Base-by-base conservation (phyloP, 2,797 vertebrate genomes). In the Jordanella pulchra region DNA sequence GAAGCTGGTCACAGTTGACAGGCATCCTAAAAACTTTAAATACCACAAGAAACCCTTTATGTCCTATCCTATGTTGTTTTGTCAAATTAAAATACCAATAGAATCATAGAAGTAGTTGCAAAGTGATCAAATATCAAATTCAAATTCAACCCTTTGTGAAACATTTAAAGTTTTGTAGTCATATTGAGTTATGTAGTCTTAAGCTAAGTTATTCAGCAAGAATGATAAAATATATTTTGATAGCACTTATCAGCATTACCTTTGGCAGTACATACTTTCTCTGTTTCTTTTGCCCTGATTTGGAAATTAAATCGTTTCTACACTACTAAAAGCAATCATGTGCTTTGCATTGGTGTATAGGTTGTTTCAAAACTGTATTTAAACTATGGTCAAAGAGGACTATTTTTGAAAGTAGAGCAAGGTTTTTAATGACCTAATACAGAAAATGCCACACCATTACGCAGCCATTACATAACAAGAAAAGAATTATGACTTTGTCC, bases 321-420 rank as follows among this genome's bases (percentile, higher is more conserved):
- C n/a, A 15, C 35, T 44, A 25, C 60, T n/a, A 63, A 63, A 42
- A 42, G 35, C n/a, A 27, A 63, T 44, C 12, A 2, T 2, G 25
- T 23, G 35, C 60, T 42, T 7, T 25, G 60, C 35, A 63, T 63
- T 45, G 44, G 25, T 65, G 45, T 47, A 47, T 21, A 50, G 64
- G 45, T 48, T 66, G 44, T 30, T 28, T 50, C 60, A 39, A 54
- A 28, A 10, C 28, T 76, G 27, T 64, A 67, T 69, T 60, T 60
- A 32, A 55, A 67, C 45, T 51, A 28, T 51, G 28, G n/a, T 25
- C 60, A 35, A 63, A 42, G 63, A 58, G 39, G n/a, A 48, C 54
- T 47, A 65, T 32, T 73, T 66, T 73, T 32, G 67, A 32, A 50
- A 35, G 65, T 15, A 67, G 32, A 55, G 50, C 53, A 65, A 18